Evolutionary conservation across 2,888 invertebrate species (phyloP).

Genomic region (Apamea crenata): DNA sequence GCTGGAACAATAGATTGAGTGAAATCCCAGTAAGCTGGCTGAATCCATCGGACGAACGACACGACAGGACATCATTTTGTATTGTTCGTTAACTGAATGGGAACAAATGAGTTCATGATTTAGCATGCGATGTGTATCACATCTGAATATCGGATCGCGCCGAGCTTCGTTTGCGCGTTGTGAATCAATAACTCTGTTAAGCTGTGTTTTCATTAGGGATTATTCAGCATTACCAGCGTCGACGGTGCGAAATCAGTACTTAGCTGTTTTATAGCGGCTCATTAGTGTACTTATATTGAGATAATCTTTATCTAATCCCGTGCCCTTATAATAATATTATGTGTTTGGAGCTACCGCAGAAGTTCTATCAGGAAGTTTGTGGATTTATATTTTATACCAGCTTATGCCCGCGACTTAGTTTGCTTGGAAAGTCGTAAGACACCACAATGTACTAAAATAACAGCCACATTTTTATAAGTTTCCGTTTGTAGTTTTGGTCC

Average conservation of each 20-base stretch:
- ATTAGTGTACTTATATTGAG: conserved; percentile 46
- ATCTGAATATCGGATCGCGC: conserved; percentile 79
- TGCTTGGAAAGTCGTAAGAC: not conserved
- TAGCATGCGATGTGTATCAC: conserved; percentile 80
- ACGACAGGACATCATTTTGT: conserved; percentile 77
- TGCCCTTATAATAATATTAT: conserved; percentile 8
- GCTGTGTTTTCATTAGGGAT: conserved; percentile 78
- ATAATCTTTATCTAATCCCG: conserved; percentile 28
- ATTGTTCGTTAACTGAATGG: conserved; percentile 85
- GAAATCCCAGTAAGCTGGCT: conserved; percentile 77
- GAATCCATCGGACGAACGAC: conserved; percentile 73
- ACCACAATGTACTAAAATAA: not conserved
- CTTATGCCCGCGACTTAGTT: not conserved
- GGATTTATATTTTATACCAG: not conserved
- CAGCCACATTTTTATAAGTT: not conserved
- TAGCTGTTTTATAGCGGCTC: conserved; percentile 52
- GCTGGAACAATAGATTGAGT: conserved; percentile 69
- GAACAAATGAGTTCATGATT: conserved; percentile 87
- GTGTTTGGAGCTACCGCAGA: not conserved
- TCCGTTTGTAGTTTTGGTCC: not conserved
- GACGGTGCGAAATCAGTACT: conserved; percentile 59
- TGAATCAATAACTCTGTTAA: conserved; percentile 80
- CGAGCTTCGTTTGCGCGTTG: conserved; percentile 75
- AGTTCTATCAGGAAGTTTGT: not conserved
- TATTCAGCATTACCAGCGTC: conserved; percentile 70